These are phyloP conservation scores for Lepidiolamprologus cunningtoni DNA, from an alignment of 2,113 vertebrate species.

Conservation along the genomic window DNA sequence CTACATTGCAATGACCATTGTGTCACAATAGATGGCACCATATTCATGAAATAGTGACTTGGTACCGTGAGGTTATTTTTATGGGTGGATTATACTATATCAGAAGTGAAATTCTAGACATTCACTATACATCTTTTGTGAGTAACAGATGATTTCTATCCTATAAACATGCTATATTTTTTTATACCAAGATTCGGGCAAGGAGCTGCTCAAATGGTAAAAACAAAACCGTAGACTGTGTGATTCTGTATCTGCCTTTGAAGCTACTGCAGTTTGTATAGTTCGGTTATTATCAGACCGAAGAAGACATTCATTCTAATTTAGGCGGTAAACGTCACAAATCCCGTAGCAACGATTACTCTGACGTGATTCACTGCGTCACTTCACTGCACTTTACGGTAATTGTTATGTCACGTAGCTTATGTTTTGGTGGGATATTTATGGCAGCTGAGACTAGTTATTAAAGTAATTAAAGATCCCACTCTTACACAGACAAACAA, in stretches of 20 bases:
- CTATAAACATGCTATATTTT: neutral
- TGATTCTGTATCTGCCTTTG: neutral
- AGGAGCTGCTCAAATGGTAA: neutral
- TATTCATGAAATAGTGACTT: neutral
- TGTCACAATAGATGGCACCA: constrained; percentile 14
- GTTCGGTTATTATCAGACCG: neutral
- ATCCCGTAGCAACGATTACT: neutral
- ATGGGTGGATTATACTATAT: neutral
- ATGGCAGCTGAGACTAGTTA: neutral
- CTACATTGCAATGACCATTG: neutral
- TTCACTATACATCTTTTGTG: neutral
- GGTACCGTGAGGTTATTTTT: neutral
- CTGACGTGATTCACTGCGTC: neutral
- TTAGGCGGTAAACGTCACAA: neutral
- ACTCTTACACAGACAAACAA: neutral
- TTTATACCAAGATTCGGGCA: neutral
- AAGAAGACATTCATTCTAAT: neutral
- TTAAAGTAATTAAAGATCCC: neutral
- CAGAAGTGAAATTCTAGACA: neutral
- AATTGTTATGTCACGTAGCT: neutral
- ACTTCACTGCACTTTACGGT: neutral
- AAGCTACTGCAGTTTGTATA: neutral
- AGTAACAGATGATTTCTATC: neutral
- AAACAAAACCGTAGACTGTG: neutral
- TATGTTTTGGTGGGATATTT: neutral